Conservation (phyloP, 2,113 vertebrate genomes). For the Aix galericulata region DNA sequence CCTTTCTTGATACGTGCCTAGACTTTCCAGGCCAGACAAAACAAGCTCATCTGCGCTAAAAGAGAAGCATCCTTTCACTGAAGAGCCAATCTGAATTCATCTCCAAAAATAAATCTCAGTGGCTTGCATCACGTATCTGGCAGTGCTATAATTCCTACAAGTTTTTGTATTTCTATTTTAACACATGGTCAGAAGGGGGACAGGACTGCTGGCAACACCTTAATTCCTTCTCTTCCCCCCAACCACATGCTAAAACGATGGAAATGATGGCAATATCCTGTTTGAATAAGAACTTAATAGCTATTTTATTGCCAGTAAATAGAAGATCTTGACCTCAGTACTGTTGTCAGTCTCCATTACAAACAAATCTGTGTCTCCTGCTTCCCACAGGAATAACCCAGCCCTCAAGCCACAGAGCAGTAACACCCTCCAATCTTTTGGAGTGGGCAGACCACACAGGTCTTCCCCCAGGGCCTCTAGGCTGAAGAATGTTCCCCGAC, state of each 20-base stretch:
- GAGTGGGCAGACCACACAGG: fast-evolving
- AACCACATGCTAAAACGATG: background rate
- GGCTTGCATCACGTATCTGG: background rate
- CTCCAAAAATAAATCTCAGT: background rate
- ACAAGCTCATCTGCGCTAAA: background rate
- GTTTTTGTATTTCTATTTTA: background rate
- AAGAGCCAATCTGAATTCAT: background rate
- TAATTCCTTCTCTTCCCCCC: background rate
- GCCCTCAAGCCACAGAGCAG: background rate
- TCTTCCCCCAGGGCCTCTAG: background rate
- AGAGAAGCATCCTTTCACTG: background rate
- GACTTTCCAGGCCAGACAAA: background rate
- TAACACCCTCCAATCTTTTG: background rate
- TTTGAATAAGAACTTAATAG: background rate
- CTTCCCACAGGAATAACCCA: background rate
- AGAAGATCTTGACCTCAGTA: background rate
- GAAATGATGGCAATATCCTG: background rate
- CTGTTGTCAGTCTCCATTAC: background rate
- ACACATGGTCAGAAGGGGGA: background rate
- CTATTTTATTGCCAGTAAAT: background rate
- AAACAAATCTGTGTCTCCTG: background rate
- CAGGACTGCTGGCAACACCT: background rate
- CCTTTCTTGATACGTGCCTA: background rate
- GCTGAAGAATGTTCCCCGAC: background rate
- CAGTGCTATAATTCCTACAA: background rate